These are phyloP conservation scores for Pelochelys cantorii DNA, from an alignment of 2,797 vertebrate species.

Conservation along the genomic window DNA sequence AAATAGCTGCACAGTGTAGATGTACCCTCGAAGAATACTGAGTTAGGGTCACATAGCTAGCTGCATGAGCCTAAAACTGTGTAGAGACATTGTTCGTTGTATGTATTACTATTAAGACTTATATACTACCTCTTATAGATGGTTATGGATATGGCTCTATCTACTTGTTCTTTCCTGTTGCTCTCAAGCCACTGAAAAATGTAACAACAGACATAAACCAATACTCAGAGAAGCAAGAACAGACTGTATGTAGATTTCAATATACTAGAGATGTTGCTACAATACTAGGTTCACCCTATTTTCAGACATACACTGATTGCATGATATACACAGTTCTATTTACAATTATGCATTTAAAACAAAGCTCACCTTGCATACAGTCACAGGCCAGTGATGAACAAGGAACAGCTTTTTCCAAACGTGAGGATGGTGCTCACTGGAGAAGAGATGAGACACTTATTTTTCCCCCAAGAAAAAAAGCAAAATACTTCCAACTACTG, in stretches of 20 bases:
- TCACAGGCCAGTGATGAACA: constrained; percentile 78
- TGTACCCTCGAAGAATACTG: background rate
- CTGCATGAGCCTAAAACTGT: background rate
- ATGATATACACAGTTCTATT: background rate
- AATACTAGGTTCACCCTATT: background rate
- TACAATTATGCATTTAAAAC: background rate
- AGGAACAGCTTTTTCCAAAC: constrained; percentile 70
- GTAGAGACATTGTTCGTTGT: background rate
- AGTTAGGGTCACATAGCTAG: background rate
- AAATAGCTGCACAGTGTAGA: too few species aligned
- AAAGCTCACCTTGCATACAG: constrained; percentile 75
- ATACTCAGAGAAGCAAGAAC: background rate
- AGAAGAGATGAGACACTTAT: background rate
- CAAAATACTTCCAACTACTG: background rate
- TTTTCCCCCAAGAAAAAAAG: background rate
- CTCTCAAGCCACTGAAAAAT: background rate
- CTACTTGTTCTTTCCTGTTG: background rate
- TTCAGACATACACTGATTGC: background rate
- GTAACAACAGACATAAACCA: background rate
- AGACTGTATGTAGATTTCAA: background rate
- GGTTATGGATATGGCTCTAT: background rate
- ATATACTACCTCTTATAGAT: background rate
- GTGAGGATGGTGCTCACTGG: constrained; percentile 32
- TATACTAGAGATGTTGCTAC: background rate
- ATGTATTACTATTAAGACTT: background rate